Evolutionary conservation across 2,113 vertebrate genomes (phyloP).

Genomic region (Gallinago undulata): DNA sequence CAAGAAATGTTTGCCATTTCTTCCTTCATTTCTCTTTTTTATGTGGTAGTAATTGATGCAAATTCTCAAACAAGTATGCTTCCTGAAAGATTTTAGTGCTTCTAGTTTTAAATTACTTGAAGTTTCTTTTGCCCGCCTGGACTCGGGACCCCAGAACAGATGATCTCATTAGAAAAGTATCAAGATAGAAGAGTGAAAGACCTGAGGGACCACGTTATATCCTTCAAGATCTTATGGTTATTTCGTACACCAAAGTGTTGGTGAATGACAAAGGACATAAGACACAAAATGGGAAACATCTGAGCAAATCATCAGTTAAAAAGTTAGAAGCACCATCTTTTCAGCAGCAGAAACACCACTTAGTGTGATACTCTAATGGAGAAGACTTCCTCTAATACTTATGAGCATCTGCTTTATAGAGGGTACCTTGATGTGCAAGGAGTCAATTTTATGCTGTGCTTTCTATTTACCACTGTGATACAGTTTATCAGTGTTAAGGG

Average conservation of each 20-base stretch:
- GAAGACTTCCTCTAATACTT: background rate
- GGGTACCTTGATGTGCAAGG: background rate
- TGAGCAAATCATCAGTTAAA: background rate
- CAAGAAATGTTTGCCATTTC: background rate
- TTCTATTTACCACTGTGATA: background rate
- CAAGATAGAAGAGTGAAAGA: background rate
- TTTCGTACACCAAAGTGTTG: background rate
- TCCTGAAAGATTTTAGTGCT: background rate
- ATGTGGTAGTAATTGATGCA: background rate
- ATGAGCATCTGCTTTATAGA: background rate
- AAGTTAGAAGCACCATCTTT: background rate
- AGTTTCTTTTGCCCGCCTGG: background rate
- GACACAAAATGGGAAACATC: background rate
- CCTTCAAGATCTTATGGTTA: background rate
- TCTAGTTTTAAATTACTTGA: background rate
- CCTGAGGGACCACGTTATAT: background rate
- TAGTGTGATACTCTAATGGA: background rate
- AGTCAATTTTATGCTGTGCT: background rate
- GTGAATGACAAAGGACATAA: background rate
- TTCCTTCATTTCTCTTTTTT: background rate
- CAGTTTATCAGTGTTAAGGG: background rate
- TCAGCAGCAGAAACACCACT: background rate
- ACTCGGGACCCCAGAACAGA: background rate
- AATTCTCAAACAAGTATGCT: background rate
- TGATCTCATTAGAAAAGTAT: background rate